Evolutionary conservation across 64 coral and sea anemone genomes (phyloP), one percentile per base, ranked within the genome.

Genomic region (Stylophora pistillata): DNA sequence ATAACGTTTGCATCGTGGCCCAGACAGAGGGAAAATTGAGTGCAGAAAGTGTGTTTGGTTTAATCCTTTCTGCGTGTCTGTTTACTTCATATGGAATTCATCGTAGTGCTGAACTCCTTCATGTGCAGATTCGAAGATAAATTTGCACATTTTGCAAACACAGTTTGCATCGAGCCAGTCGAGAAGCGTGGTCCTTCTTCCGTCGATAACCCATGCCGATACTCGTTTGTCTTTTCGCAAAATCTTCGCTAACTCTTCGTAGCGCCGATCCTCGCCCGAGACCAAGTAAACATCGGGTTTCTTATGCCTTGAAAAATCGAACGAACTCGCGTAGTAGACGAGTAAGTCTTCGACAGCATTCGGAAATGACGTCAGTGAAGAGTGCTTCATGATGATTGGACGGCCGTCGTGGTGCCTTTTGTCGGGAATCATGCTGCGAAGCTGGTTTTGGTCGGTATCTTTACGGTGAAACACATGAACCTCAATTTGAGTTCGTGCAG

Each of bases 161-260:
- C 81, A 58, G 6, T 74, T 75, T 3, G 94, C 82, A 31, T 95
- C 89, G 5, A 95, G 57, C 94, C 94, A 95, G 58, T 95, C 94
- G 20, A 95, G 41, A 13, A 95, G 55, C 0, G 84, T 76, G 3
- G 94, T 95, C 47, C 83, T 37, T 33, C 76, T 79, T 2, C 94
- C 94, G 68, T 91, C 89, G 15, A 95, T 89, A n/a, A 91, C 88
- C 89, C 89, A 91, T 15, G 94, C 89, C 60, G 94, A 95, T 0
- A 95, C 89, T 2, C 79, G 76, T 25, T 95, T 95, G 29, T 91
- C 85, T 31, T 89, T 87, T 87, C 94, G 85, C 74, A 95, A 78
- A 60, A 95, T 95, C 85, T 90, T 95, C 85, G 94, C 78, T 37
- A 95, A 71, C 77, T 95, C 94, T 84, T 95, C 94, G 89, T 91